phyloP scores from a whole-genome alignment of 2,888 invertebrate genomes.

The Halictus quadricinctus region DNA sequence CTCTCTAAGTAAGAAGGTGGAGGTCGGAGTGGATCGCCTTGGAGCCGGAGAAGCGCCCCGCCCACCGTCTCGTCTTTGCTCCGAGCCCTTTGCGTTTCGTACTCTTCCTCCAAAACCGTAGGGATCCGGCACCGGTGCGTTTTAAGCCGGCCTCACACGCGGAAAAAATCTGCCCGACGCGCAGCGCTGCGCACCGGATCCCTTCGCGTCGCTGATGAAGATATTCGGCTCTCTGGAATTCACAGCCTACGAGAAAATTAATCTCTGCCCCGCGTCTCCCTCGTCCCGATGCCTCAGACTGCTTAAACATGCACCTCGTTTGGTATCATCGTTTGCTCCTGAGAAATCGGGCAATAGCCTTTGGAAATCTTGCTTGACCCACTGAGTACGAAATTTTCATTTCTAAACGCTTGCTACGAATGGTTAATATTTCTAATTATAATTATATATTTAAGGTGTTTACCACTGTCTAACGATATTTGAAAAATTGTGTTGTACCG shows the following conservation, averaged over 20 bases:
- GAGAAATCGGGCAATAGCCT: not conserved
- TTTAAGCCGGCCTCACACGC: conserved; percentile 64
- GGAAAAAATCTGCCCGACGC: conserved; percentile 2
- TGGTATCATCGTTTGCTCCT: not conserved
- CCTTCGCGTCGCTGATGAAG: not conserved
- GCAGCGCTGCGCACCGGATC: not conserved
- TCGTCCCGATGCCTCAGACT: not conserved
- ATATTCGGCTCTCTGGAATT: not conserved
- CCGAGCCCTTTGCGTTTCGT: conserved; percentile 77
- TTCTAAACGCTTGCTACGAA: too few relatives aligned
- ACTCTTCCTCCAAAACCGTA: conserved; percentile 75
- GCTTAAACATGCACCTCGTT: not conserved
- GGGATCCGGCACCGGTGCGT: conserved; percentile 55
- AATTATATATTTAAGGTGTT: too few relatives aligned
- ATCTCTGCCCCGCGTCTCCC: not conserved
- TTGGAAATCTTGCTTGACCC: too few relatives aligned
- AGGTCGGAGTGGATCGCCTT: conserved; percentile 82
- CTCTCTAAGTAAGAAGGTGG: conserved; percentile 77
- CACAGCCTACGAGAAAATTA: conserved; percentile 3
- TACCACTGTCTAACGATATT: too few relatives aligned
- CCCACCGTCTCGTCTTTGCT: conserved; percentile 82
- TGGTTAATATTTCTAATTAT: too few relatives aligned
- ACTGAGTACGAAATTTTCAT: too few relatives aligned
- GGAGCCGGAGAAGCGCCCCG: conserved; percentile 82
- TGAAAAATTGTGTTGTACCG: too few relatives aligned